Base-by-base conservation (phyloP, 2,888 invertebrate genomes). In the Emmelina monodactyla region DNA sequence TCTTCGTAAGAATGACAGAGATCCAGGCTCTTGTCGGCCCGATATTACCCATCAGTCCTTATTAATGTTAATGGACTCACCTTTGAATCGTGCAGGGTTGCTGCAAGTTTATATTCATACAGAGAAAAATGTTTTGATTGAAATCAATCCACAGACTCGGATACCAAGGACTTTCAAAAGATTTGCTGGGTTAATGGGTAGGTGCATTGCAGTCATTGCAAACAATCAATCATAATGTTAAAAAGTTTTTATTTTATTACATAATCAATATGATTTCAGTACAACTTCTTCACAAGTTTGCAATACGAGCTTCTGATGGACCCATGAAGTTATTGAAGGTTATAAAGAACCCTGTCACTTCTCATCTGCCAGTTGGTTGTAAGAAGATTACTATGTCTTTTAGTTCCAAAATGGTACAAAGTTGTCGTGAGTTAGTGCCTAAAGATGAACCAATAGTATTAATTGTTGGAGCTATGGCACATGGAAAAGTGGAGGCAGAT, bases 11-110 rank as follows among this genome's bases (percentile, higher is more conserved):
- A 89, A 91, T 62, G 89, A 92, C 48, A 83, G 94, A 39, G 93
- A 96, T 52, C 89, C 92, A 1, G 91, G 93, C 0, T 85, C 90
- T 2, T 95, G 94, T 55, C 83, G 99, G 16, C 99, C 99, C 0
- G 99, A 99, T 58, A 99, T 99, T 41, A 87, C 94, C 1, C 98
- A 99, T 67, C 98, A 98, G 67, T 98, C 97, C 61, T 81, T 99
- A 11, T 79, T 99, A 1, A 99, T 98, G 97, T 81, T 99, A 32
- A 88, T 98, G 81, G 98, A 99, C 64, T 97, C 97, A 41, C 99
- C 99, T 0, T 72, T 99, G 28, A 99, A 99, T 65, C 83, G 98
- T 51, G 96, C 97, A 30, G 97, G 96, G 0, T 79, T 96, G 12
- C 75, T 99, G n/a, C 97, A 98, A 84, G 94, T 97, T 2, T 96